These are phyloP conservation scores for Apis laboriosa DNA, from an alignment of 1,140 invertebrate genomes.

Conservation along the genomic window DNA sequence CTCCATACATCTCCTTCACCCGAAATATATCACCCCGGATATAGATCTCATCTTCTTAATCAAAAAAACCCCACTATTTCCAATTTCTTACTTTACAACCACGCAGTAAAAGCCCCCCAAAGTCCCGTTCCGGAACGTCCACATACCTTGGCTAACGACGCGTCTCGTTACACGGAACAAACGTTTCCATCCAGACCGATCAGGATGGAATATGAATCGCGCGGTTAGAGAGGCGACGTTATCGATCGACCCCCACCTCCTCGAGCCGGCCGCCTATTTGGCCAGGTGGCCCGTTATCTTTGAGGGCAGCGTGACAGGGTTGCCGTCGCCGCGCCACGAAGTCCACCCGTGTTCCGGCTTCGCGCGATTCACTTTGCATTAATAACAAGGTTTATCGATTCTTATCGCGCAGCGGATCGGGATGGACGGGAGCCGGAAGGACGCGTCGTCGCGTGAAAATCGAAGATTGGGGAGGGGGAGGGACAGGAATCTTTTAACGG, in stretches of 20 bases:
- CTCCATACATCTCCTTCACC: too few relatives aligned
- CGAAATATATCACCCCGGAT: too few relatives aligned
- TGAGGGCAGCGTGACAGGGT: constrained; percentile 49
- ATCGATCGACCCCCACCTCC: constrained; percentile 26
- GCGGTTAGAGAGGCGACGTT: not conserved
- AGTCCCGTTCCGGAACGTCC: constrained; percentile 16
- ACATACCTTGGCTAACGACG: constrained; percentile 10
- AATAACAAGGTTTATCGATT: constrained; percentile 41
- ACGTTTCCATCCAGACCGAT: constrained; percentile 27
- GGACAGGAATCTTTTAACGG: constrained; percentile 23
- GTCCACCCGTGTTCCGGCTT: constrained; percentile 28
- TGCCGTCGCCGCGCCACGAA: constrained; percentile 26
- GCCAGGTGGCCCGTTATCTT: constrained; percentile 58
- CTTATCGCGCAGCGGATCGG: not conserved
- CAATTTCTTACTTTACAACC: not conserved
- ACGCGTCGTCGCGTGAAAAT: constrained; percentile 31
- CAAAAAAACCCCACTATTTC: not conserved
- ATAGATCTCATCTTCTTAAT: too few relatives aligned
- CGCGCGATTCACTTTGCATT: constrained; percentile 54
- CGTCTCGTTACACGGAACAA: constrained; percentile 31
- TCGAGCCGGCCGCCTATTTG: constrained; percentile 39
- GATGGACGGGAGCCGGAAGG: constrained; percentile 9
- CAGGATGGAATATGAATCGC: constrained; percentile 49
- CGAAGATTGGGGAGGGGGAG: not conserved
- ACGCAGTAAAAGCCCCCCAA: not conserved